Conservation (phyloP, 1,140 invertebrate genomes). For the Leptinotarsa lineolata region DNA sequence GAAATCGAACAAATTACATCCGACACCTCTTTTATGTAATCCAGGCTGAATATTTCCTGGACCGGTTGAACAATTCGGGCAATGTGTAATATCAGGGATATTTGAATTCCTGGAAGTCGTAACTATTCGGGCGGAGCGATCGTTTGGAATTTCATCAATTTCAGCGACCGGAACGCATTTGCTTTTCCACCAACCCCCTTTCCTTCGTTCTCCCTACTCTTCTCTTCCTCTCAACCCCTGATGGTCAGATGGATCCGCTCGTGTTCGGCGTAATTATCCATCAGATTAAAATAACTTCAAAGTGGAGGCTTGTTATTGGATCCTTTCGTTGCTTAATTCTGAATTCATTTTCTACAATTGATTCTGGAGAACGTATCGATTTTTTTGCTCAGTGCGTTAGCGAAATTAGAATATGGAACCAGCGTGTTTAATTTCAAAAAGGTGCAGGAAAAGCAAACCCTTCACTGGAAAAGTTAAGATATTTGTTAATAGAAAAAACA, state of each 20-base stretch:
- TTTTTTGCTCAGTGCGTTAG: no score
- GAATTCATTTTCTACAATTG: no score
- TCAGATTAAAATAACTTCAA: slow-evolving; percentile 56
- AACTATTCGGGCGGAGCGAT: slow-evolving; percentile 54
- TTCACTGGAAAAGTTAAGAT: no score
- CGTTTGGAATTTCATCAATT: slow-evolving; percentile 56
- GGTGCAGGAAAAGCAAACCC: no score
- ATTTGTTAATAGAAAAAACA: no score
- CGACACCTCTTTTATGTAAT: slow-evolving; percentile 6
- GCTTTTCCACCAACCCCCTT: slow-evolving; percentile 37
- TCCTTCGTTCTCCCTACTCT: slow-evolving; percentile 21
- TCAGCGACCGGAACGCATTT: slow-evolving; percentile 52
- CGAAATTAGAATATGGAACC: no score
- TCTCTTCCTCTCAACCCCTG: slow-evolving; percentile 32
- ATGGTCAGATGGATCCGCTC: slow-evolving; percentile 38
- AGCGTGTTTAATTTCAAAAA: no score
- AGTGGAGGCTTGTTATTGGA: slow-evolving; percentile 55
- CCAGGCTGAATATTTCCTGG: slow-evolving; percentile 14
- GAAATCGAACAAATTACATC: background rate
- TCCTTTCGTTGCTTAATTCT: background rate
- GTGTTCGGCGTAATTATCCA: slow-evolving; percentile 53
- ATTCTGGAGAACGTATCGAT: no score
- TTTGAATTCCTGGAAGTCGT: slow-evolving; percentile 56
- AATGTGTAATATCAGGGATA: slow-evolving; percentile 55
- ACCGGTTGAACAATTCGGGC: slow-evolving; percentile 46